A percentile compares a stretch with the other conserved stretches of the same genome.
These are phyloP conservation scores for Xestobium rufovillosum DNA, from an alignment of 2,888 invertebrate species.

Conservation along the genomic window DNA sequence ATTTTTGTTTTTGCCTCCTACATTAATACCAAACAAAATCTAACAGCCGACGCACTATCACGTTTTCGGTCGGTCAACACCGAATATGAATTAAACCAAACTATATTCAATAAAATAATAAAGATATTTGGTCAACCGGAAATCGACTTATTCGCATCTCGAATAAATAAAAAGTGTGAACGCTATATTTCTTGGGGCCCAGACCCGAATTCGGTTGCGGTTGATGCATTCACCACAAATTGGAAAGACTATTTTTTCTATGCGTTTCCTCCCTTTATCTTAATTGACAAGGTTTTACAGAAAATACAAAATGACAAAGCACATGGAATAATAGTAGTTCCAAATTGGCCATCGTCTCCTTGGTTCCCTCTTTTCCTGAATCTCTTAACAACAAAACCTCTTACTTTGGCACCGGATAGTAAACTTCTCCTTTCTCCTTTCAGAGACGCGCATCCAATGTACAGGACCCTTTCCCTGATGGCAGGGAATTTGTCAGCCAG, in stretches of 20 bases:
- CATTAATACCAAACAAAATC: constrained; percentile 18
- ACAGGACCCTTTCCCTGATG: constrained; percentile 16
- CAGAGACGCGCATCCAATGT: constrained; percentile 14
- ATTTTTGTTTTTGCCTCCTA: constrained; percentile 17
- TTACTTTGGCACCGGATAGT: constrained; percentile 16
- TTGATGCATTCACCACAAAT: background rate
- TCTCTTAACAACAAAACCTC: constrained; percentile 8
- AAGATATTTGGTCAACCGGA: constrained; percentile 12
- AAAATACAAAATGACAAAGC: constrained; percentile 22
- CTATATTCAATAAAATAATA: constrained; percentile 11
- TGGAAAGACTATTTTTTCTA: constrained; percentile 18
- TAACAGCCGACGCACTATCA: constrained; percentile 15
- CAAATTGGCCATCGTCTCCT: constrained; percentile 20
- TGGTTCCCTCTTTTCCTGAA: constrained; percentile 21
- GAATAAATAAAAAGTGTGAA: constrained; percentile 17
- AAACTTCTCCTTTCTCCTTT: constrained; percentile 16
- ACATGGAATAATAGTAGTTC: constrained; percentile 21
- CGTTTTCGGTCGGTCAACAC: constrained; percentile 10
- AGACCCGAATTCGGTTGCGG: background rate
- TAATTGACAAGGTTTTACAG: constrained; percentile 13
- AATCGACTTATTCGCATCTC: constrained; percentile 17
- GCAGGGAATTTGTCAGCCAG: constrained; percentile 15
- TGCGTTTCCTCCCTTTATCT: constrained; percentile 19
- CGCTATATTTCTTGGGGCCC: constrained; percentile 17
- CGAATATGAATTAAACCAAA: constrained; percentile 13